Base-by-base conservation (phyloP, 2,888 invertebrate species). In the Bombyx huttoni region DNA sequence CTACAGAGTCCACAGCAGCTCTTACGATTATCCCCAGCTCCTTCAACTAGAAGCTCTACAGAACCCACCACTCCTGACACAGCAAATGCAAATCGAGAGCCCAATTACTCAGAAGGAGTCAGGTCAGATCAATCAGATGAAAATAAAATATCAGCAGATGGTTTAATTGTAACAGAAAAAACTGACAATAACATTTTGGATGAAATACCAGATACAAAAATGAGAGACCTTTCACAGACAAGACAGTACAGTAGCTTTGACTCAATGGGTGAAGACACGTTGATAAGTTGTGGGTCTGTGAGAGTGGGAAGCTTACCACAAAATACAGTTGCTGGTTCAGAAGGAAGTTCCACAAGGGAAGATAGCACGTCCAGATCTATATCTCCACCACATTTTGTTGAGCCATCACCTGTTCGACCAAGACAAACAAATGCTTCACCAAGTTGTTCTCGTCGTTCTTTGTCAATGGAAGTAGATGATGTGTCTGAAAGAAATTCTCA, bases 191-290 rank as follows among this genome's bases (percentile, higher is more conserved):
- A 78, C 68, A 72, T 89, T 55, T 60, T 89, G 58, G 88, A 88
- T 69, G 88, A 88, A 71, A 87, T 89, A 74, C 81, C 89, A 49
- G 88, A 88, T 63, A 86, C 89, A 33, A 89, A 89, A 73, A 89
- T 89, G 86, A 82, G 87, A 69, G 87, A 89, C 64, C 67, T 89
- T 55, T 82, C 89, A 56, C 86, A 89, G 63, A 86, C 82, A 24
- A 79, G 85, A 69, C 86, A 86, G 61, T 89, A 85, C 59, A 86
- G 80, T 61, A 89, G 88, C 62, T 86, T 87, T 75, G 87, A 85
- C 63, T 85, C 87, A 7, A 89, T 89, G 77, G 85, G 85, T 62
- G 86, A 89, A 56, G 85, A 88, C 35, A 76, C 83, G 53, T 69
- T 84, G 53, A 67, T 89, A 57, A 83, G 80, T 58, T 88, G 87